Base-by-base conservation (phyloP, 1,140 invertebrate species). In the Neelides sp. region DNA sequence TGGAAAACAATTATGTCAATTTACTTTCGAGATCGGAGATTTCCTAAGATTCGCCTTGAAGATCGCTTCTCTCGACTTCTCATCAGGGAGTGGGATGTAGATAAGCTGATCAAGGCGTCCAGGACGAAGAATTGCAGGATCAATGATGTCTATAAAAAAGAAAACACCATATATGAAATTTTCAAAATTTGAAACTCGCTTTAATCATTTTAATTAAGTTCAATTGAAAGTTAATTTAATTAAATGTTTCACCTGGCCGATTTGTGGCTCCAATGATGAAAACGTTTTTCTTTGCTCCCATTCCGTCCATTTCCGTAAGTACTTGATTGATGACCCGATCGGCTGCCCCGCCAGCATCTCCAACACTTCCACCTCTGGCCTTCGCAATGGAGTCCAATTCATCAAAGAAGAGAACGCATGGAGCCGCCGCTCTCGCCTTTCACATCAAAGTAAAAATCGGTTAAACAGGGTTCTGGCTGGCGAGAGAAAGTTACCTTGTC, bases 291-390 rank as follows among this genome's bases (percentile, higher is more conserved):
- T 99, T 99, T 19, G 92, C 87, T 20, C 91, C 89, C 95, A 99
- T 99, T 61, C 96, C 95, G 69, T 99, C 96, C 95, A 99, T 99
- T 74, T 99, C 96, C 17, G 95, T 99, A 37, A 99, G 75, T 64
- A 99, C 92, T 75, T 99, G 95, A 72, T 99, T 99, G 68, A 99
- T 99, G 17, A 99, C 96, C 60, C 96, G 78, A 72, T 99, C 96
- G 22, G 94, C 94, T 42, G 96, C 95, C 57, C 96, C 95, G 63
- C 94, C 95, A 55, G 92, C 95, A 73, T 98, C 95, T 35, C 94
- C 94, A 40, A 92, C 82, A 64, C 81, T 92, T 15, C 94, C 95
- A 61, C 96, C 95, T 71, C 96, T 81, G 22, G 95, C 87, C 70
- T 99, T 99, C 22, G 96, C 96, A 67, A 99, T 98, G 4, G 94